Base-by-base conservation (phyloP, 2,113 vertebrate genomes). In the Chloropsis hardwickii region DNA sequence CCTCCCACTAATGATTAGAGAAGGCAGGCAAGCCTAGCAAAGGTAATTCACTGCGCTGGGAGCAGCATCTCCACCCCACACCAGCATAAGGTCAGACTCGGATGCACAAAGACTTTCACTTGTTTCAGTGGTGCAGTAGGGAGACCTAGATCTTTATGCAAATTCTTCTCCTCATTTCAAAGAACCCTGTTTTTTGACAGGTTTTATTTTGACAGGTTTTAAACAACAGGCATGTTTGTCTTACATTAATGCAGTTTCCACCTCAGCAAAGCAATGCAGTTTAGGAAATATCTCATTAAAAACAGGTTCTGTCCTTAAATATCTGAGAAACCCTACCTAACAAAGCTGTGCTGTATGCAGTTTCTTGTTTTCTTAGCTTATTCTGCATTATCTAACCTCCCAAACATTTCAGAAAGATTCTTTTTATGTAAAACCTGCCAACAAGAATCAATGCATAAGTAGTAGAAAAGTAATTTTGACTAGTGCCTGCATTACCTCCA, bases 81-180 rank as follows among this genome's bases (percentile, higher is more conserved):
- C 0, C 0, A 4, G 10, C 12, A 1, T 6, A 18, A 44, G 7
- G 22, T 37, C 51, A 50, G 47, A 51, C 14, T 28, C 0, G 0
- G 9, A 45, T 28, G 21, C 4, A 18, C 56, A 65, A 35, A 73
- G 10, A 1, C 16, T 47, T 76, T 85, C 29, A 23, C 17, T 72
- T 40, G 7, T 58, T 89, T 69, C 73, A 83, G 11, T 6, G 10
- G 40, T 56, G 27, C 50, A 60, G 45, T 20, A 81, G 24, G 19
- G 28, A 90, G 56, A 77, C 48, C 18, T 57, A 51, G 45, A 74
- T 56, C 35, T 83, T 51, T 53, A 56, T 45, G 44, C 14, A 85
- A 73, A 93, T 73, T 27, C 12, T 69, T 78, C 5, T 20, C 16
- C 29, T 87, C 35, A 29, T 31, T 79, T 88, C 89, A 85, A 54